Evolutionary conservation across 2,888 invertebrate species (phyloP), one percentile per base, ranked within the genome.

Genomic region (Gandaritis pyraliata): DNA sequence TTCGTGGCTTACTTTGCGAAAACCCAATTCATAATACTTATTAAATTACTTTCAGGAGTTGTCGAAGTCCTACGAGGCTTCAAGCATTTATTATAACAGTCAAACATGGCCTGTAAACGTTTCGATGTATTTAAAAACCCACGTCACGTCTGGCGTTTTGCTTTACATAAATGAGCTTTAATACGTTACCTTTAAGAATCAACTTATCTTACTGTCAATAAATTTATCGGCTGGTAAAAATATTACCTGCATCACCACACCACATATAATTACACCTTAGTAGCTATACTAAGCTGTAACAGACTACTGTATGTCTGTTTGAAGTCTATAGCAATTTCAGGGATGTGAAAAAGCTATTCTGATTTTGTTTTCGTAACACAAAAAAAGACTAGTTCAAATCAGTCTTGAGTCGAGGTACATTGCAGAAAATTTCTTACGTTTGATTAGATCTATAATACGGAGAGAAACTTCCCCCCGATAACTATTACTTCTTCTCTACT

Each of bases 401-500:
- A 33, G 10, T 8, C 33, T 33, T 33, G 33, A 33, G 1, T 33
- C 23, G 23, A 23, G 33, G 33, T 33, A 8, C 1, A 33, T 33
- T 33, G 8, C 10, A 33, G 33, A 33, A 33, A 8, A 33, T 11
- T 33, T 2, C 10, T 10, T 8, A 33, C 33, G 33, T 33, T 8
- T 33, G 0, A 33, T 2, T 33, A 11, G 10, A 10, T 33, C 33
- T 8, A 8, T 33, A 7, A 2, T 2, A 33, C 10, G 1, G 10
- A 49, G 56, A 49, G 41, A 49, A 57, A 57, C 16, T 33, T 41
- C 18, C 43, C 48, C 41, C 33, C 49, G 6, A 53, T 54, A 54
- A 67, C 59, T 76, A 73, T 74, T 77, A 75, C 78, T 78, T 78
- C 78, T 75, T 77, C 65, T 67, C 56, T 63, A 13, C 55, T 65